phyloP scores from a whole-genome alignment of 2,797 vertebrate genomes.

The Tragelaphus oryx region DNA sequence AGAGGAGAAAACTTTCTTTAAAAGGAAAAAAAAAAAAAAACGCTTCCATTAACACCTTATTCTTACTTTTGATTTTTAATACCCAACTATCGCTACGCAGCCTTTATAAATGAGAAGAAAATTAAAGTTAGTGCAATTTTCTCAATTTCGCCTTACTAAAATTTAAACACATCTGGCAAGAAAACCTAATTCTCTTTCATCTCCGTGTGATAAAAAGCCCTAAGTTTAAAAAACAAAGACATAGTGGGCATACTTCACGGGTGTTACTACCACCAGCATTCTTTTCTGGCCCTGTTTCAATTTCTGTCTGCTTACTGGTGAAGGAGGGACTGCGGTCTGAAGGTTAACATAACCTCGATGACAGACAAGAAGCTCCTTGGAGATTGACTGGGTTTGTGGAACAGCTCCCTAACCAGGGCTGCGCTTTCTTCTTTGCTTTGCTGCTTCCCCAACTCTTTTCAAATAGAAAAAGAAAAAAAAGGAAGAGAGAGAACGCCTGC shows the following conservation, averaged over 20 bases:
- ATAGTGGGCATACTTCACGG: background rate
- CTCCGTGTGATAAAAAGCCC: background rate
- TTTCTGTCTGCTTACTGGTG: background rate
- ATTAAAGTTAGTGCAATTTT: background rate
- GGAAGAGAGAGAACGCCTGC: conserved; percentile 52
- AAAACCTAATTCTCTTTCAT: background rate
- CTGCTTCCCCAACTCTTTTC: conserved; percentile 58
- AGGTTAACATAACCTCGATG: conserved; percentile 64
- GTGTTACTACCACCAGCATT: background rate
- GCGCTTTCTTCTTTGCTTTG: conserved; percentile 66
- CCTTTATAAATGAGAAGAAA: background rate
- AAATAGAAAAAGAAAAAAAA: conserved; percentile 15
- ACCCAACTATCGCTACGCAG: background rate
- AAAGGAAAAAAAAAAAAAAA: background rate
- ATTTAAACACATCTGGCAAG: background rate
- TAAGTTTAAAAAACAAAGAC: background rate
- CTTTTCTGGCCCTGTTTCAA: fast-evolving
- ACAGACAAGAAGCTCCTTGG: conserved; percentile 49
- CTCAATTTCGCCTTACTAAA: background rate
- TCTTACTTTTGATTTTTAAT: background rate
- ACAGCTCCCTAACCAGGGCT: conserved; percentile 46
- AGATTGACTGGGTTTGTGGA: conserved; percentile 57
- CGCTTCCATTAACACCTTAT: background rate
- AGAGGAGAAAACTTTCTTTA: background rate
- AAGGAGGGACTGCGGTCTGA: conserved; percentile 5